Conservation (phyloP, 2,113 vertebrate species). For the Notarius lentiginosus region DNA sequence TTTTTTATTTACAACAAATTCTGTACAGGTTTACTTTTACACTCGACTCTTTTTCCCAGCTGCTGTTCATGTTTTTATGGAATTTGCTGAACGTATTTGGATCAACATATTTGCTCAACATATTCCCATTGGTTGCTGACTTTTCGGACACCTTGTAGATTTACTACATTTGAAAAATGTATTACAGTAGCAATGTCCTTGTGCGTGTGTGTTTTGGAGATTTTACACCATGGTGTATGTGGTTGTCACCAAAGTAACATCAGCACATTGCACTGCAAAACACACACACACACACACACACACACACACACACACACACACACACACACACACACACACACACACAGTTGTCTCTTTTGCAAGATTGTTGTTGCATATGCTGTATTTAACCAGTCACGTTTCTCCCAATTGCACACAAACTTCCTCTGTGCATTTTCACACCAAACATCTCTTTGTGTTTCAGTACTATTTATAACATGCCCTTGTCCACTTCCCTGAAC, state of each 20-base stretch:
- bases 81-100: no score
- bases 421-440: background rate
- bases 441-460: background rate
- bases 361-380: background rate
- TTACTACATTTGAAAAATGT: background rate
- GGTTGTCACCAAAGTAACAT: background rate
- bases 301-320: background rate
- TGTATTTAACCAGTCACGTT: background rate
- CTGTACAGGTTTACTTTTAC: background rate
- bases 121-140: background rate
- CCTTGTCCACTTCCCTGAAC: background rate
- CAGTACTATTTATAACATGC: background rate
- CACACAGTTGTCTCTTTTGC: background rate
- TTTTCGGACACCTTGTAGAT: background rate
- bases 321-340: background rate
- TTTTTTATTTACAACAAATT: background rate
- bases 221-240: conserved; percentile 19
- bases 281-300: background rate
- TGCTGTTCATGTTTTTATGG: background rate
- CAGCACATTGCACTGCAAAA: background rate
- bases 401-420: background rate
- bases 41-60: background rate
- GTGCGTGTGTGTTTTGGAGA: background rate
- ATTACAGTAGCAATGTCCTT: background rate
- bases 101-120: background rate